Evolutionary conservation across 2,113 vertebrate genomes (phyloP), one percentile per base, ranked within the genome.

Genomic region (Cebidichthys violaceus): DNA sequence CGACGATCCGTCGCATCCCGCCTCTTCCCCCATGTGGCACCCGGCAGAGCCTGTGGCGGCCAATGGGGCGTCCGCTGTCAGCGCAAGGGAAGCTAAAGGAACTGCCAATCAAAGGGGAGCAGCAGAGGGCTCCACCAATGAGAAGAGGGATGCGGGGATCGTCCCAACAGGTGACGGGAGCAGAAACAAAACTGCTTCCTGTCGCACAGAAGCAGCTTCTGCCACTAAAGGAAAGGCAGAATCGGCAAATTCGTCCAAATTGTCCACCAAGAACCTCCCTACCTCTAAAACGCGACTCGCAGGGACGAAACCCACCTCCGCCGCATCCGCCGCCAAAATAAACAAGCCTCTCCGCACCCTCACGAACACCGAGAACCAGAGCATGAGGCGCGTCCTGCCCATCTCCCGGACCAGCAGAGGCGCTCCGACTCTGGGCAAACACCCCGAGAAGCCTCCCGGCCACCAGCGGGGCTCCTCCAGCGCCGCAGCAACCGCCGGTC

Each of bases 381-480:
- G 83, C 50, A 95, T 98, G 96, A 96, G 97, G 80, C 96, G 96
- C 71, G 95, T 97, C 1, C 96, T 98, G 20, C 95, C 97, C 45
- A 96, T 98, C 84, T 94, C 95, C 59, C 94, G 93, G 70, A 86
- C 93, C 57, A 92, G 77, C 86, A 89, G 91, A 76, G 82, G 88
- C 0, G 9, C 83, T 0, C 85, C 88, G 2, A 82, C 74, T 0
- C 3, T 77, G 39, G 94, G 93, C 66, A 94, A 92, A 68, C 92
- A 80, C 37, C 75, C 69, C 0, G 81, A 91, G 1, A 71, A 77
- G 9, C 85, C 92, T 29, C 93, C 95, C 4, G 85, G 74, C 0
- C 20, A 6, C 93, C 94, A 37, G 45, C 89, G 1, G 78, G 78
- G 0, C 61, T 83, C 70, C 43, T 9, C 93, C 87, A 65, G 52